phyloP scores from a whole-genome alignment of 37 sponge, comb jelly and placozoan genomes.

The Haliclona indistincta region DNA sequence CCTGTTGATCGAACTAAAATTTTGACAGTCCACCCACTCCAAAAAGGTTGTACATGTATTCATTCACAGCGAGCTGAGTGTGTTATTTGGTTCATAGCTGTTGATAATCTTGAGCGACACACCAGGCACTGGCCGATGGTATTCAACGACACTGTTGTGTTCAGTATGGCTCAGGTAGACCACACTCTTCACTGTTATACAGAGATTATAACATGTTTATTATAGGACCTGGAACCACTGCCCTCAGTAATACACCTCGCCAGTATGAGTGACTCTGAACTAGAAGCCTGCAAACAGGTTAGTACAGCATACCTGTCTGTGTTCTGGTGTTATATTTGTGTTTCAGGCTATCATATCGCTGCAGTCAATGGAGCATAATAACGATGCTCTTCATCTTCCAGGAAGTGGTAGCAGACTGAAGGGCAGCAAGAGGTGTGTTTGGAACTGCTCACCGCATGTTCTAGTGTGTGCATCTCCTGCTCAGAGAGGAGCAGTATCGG shows the following conservation, averaged over 20 bases:
- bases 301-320: not conserved
- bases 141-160: slow-evolving; percentile 64
- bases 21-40: slow-evolving; percentile 40
- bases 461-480: not conserved
- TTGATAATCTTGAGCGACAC: slow-evolving; percentile 54
- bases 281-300: slow-evolving; percentile 64
- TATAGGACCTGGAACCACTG: slow-evolving; percentile 72
- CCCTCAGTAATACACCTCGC: slow-evolving; percentile 22
- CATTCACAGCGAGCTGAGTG: not conserved
- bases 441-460: not conserved
- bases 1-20: slow-evolving; percentile 65
- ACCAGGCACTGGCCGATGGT: slow-evolving; percentile 85
- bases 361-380: not conserved
- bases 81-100: slow-evolving; percentile 18
- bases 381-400: too few species aligned
- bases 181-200: not conserved
- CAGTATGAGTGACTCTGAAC: slow-evolving; percentile 36
- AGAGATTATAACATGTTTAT: not conserved
- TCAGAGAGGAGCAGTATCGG: slow-evolving; percentile 85
- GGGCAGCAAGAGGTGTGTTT: not conserved
- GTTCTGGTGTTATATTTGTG: not conserved
- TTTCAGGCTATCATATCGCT: slow-evolving; percentile 39
- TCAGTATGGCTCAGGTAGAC: slow-evolving; percentile 58
- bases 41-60: slow-evolving; percentile 31
- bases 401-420: not conserved